Percentiles rank a stretch among this genome's conserved stretches.
phyloP scores from a whole-genome alignment of 2,797 vertebrate species.

The Gallirallus australis region DNA sequence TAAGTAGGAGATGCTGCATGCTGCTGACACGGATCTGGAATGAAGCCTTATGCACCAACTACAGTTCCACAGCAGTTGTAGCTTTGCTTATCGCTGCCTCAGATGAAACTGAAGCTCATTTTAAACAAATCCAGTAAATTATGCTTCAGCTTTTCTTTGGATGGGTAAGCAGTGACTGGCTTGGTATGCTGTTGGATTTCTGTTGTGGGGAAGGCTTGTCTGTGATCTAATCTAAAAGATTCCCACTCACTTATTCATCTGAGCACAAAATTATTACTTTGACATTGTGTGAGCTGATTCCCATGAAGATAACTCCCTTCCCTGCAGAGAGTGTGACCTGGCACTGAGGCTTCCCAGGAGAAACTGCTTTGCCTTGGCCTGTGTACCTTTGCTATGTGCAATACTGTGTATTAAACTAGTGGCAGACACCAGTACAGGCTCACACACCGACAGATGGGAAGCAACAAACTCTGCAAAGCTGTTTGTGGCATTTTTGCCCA shows the following conservation, averaged over 20 bases:
- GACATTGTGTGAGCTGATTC: not conserved
- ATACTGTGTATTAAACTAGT: not conserved
- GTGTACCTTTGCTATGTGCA: not conserved
- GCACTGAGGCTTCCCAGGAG: not conserved
- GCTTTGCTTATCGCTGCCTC: not conserved
- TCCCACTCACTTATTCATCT: not conserved
- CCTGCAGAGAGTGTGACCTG: not conserved
- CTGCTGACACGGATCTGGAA: not conserved
- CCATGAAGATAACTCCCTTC: not conserved
- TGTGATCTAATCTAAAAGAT: not conserved
- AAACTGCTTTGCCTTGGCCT: not conserved
- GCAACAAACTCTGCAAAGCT: not conserved
- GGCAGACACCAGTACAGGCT: not conserved
- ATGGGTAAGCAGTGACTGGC: not conserved
- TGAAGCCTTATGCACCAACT: not conserved
- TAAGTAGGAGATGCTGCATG: not conserved
- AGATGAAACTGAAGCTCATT: not conserved
- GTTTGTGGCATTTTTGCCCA: not conserved
- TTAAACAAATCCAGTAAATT: not conserved
- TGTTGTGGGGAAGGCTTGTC: not conserved
- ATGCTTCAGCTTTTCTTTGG: not conserved
- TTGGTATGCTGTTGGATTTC: not conserved
- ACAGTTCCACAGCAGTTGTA: not conserved
- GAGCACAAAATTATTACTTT: not conserved
- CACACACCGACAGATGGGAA: not conserved